Percentiles rank a stretch among this genome's conserved stretches.
Conservation (phyloP, 2,113 vertebrate genomes). For the Sinocyclocheilus grahami region DNA sequence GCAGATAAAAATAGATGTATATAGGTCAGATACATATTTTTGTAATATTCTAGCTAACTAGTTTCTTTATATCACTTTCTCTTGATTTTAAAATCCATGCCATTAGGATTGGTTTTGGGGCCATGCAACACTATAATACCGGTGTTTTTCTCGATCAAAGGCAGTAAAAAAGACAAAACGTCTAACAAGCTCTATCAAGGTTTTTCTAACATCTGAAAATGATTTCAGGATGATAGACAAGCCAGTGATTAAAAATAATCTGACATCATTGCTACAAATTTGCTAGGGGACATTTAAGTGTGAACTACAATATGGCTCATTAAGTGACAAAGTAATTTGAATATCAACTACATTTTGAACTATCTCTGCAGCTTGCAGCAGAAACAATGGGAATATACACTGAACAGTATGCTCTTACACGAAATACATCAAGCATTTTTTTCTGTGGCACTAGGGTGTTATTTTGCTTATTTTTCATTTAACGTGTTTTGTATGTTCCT, state of each 20-base stretch:
- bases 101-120: slow-evolving; percentile 69
- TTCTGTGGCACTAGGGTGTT: slow-evolving; percentile 17
- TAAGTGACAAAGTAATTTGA: slow-evolving; percentile 52
- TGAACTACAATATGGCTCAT: slow-evolving; percentile 58
- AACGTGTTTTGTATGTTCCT: background rate
- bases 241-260: slow-evolving; percentile 43
- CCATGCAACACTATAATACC: slow-evolving; percentile 74
- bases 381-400: slow-evolving; percentile 57
- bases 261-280: slow-evolving; percentile 59
- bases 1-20: slow-evolving; percentile 55
- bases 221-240: slow-evolving; percentile 57
- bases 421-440: slow-evolving; percentile 12
- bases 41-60: slow-evolving; percentile 54
- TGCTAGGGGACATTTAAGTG: slow-evolving; percentile 53
- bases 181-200: slow-evolving; percentile 39
- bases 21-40: slow-evolving; percentile 22
- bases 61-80: slow-evolving; percentile 55
- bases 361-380: slow-evolving; percentile 38
- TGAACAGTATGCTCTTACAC: slow-evolving; percentile 63
- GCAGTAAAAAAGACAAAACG: slow-evolving; percentile 62
- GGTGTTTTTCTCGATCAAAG: slow-evolving; percentile 63
- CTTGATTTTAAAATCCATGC: slow-evolving; percentile 70
- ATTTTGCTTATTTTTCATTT: slow-evolving; percentile 17
- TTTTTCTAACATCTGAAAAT: slow-evolving; percentile 53
- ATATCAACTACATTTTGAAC: slow-evolving; percentile 46